Evolutionary conservation across 37 sponge, comb jelly and placozoan genomes (phyloP), one percentile per base, ranked within the genome.

Genomic region (Lycopodina hypogea): DNA sequence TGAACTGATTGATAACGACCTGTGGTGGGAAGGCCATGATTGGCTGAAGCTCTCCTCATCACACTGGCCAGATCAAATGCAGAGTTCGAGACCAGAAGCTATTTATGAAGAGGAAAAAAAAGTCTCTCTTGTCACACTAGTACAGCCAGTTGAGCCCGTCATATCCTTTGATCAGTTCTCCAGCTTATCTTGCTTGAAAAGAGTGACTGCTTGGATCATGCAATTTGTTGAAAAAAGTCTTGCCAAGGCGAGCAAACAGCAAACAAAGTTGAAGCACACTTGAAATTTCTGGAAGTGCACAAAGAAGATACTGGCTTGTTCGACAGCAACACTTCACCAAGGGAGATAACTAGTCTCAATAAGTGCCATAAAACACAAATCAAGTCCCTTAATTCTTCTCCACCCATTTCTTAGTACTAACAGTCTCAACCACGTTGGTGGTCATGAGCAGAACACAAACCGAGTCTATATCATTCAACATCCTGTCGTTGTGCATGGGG

Each of bases 101-200:
- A 32, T 35, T 23, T 28, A 21, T 24, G 75, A 57, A 15, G 75
- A 75, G 34, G 60, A 57, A n/a, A 65, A 26, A 42, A 60, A 55
- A 19, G n/a, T 75, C 21, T 75, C 75, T 6, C 28, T 75, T 15
- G 28, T 57, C 28, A 29, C 40, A n/a, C 4, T 8, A 3, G 26
- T 34, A 7, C 15, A 29, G 14, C 14, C 17, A 22, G 14, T 9
- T 3, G n/a, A 26, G n/a, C 75, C 81, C 14, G 57, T 80, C 61
- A 68, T 78, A 14, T 34, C 69, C 34, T 14, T 78, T 22, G 72
- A 81, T 57, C 71, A 72, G 7, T 81, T 38, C 42, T 81, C 81
- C 35, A 69, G 58, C 29, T 51, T 42, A 56, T 39, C 33, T 36
- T 34, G 38, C 56, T 53, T 79, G 38, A 69, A 53, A 38, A 51